A percentile compares a stretch with the other conserved stretches of the same genome.
phyloP scores from a whole-genome alignment of 1,140 invertebrate species.

The Acyrthosiphon pisum region DNA sequence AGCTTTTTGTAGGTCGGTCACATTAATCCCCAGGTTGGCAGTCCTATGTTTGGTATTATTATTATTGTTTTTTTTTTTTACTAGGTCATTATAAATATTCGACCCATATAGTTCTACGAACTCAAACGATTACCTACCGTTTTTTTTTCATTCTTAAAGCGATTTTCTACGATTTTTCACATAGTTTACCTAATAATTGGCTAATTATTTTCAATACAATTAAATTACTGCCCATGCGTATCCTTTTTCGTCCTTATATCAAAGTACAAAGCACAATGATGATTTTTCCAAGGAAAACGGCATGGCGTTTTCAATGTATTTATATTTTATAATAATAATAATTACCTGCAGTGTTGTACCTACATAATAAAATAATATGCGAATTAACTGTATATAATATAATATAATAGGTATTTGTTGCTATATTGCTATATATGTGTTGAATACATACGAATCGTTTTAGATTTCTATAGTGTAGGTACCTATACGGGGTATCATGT shows the following conservation, averaged over 20 bases:
- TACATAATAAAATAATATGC: background rate
- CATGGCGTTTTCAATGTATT: background rate
- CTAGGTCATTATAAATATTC: conserved; percentile 29
- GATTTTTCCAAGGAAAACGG: conserved; percentile 8
- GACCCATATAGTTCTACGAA: background rate
- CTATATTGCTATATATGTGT: background rate
- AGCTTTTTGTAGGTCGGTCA: conserved; percentile 38
- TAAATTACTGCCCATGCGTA: background rate
- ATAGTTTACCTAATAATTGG: background rate
- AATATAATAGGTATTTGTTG: background rate
- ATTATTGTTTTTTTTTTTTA: conserved; percentile 3
- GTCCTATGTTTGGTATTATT: conserved; percentile 1
- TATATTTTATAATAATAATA: background rate
- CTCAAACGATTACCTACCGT: no score
- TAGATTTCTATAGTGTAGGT: background rate
- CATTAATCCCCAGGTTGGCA: background rate
- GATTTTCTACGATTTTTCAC: background rate
- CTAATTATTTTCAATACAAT: background rate
- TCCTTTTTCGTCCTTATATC: background rate
- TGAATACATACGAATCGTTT: background rate
- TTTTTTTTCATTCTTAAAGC: background rate
- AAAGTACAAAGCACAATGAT: background rate
- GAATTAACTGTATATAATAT: background rate
- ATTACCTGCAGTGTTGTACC: background rate
- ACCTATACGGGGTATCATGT: no score